Base-by-base conservation (phyloP, 2,113 vertebrate species). In the Dascyllus trimaculatus region DNA sequence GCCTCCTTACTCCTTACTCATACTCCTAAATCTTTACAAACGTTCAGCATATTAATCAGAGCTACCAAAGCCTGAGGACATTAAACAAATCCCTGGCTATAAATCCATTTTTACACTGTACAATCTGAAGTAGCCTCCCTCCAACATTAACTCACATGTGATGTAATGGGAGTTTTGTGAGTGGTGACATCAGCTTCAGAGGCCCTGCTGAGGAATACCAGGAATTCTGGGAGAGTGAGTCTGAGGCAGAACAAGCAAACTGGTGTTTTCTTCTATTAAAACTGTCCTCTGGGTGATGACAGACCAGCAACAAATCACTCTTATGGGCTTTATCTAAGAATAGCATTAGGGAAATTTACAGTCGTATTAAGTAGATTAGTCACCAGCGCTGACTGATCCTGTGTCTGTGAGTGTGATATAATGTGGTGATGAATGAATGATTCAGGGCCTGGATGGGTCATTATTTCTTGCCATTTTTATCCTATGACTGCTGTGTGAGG, bases 351-450 rank as follows among this genome's bases (percentile, higher is more conserved):
- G 48, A 74, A 75, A 69, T 70, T 22, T 63, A 75, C 26, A 48
- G 58, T 67, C 32, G 49, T 25, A 68, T 71, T 67, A 49, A 46
- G 14, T 18, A 60, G 49, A 71, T 58, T 24, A 79, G 75, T 70
- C 64, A 51, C 67, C 21, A 9, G 24, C 24, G 22, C 40, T 71
- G 49, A 78, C 17, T 65, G 64, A 69, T 63, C 38, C 61, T 17
- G 54, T 4, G 46, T 78, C 57, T 59, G 57, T 61, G 83, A 56
- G 11, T 48, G 35, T 32, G 63, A 81, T 74, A 53, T 71, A 48
- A 80, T n/a, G 62, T 59, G 38, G 35, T 10, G 59, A 79, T 82
- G 56, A 80, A 78, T 83, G 45, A 70, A 82, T 29, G n/a, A 81
- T 54, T 11, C 24, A 46, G 25, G 51, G 56, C n/a, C 8, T 13